Evolutionary conservation across 2,797 vertebrate species (phyloP), one percentile per base, ranked within the genome.

Genomic region (Phrynocephalus vlangalii): DNA sequence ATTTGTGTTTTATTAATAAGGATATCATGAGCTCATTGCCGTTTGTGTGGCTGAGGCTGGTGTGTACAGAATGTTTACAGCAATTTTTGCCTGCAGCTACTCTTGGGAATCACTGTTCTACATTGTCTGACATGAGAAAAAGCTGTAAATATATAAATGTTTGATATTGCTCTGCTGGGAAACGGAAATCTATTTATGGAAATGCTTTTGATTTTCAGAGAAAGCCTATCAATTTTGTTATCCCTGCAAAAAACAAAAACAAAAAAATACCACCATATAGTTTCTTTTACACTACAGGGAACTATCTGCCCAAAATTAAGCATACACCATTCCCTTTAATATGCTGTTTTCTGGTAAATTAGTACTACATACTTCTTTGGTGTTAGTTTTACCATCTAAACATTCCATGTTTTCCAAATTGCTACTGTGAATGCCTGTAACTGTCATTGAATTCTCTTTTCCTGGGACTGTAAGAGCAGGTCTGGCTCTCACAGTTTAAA

Each of bases 1-100:
- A 83, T 60, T 88, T 77, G 83, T 76, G 83, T 88, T 95, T 94
- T 91, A 92, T 94, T 94, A 94, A 94, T 95, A 93, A 73, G 84
- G 93, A 80, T 56, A 7, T 56, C 52, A 56, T 79, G 22, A 86
- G 89, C 90, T 86, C 0, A 90, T 92, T 93, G 91, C 5, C 91
- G 89, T 91, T 92, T 89, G 38, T 63, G 38, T 67, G 38, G 52
- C 77, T 79, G 82, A 71, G 66, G 6, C 84, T 81, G 83, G 80
- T 89, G 75, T 71, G 56, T 88, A 91, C 70, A 84, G 79, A 87
- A 90, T 70, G 71, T 70, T 84, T 87, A 84, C 66, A 0, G 0
- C 22, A 68, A 52, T 90, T 92, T 83, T 80, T 90, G 77, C 77
- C 82, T 91, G 71, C 84, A 85, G 67, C 0, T 0, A 70, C 91